A percentile compares a stretch with the other conserved stretches of the same genome.
Evolutionary conservation across 2,797 vertebrate genomes (phyloP).

Genomic region (Rachycentron canadum): DNA sequence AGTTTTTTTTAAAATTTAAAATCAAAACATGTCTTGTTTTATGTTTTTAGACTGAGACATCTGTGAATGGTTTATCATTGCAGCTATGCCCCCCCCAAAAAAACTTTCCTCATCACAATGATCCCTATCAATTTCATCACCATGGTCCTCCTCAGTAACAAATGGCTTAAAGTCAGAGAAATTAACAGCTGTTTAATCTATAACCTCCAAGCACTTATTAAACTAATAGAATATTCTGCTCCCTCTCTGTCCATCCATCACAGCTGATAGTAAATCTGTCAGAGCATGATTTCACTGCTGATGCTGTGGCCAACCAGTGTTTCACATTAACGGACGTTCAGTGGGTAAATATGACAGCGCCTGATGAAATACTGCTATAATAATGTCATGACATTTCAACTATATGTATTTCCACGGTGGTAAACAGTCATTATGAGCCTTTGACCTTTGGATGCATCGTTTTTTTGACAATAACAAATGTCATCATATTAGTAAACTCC

Average conservation of each 20-base stretch:
- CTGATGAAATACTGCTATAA: constrained; percentile 76
- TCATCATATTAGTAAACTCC: constrained; percentile 68
- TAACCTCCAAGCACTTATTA: constrained; percentile 49
- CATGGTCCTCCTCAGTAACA: constrained; percentile 16
- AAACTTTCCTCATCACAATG: background rate
- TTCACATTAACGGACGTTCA: constrained; percentile 69
- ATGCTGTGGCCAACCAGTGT: constrained; percentile 45
- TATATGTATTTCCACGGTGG: constrained; percentile 77
- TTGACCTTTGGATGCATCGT: constrained; percentile 78
- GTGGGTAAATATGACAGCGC: constrained; percentile 73
- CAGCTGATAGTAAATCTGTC: constrained; percentile 62
- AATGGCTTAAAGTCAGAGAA: constrained; percentile 26
- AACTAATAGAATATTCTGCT: constrained; percentile 58
- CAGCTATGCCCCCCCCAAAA: background rate
- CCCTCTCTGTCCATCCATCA: constrained; percentile 61
- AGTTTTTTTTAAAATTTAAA: no score
- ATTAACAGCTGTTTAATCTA: constrained; percentile 57
- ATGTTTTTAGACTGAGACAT: background rate
- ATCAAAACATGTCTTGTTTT: no score
- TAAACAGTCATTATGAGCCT: constrained; percentile 79
- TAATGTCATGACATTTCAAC: constrained; percentile 83
- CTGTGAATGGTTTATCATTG: background rate
- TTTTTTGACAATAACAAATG: constrained; percentile 80
- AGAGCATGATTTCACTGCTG: constrained; percentile 22
- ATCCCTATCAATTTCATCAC: constrained; percentile 16